A percentile compares a stretch with the other conserved stretches of the same genome.
Evolutionary conservation across 1,140 invertebrate species (phyloP).

Genomic region (Eriocheir sinensis): DNA sequence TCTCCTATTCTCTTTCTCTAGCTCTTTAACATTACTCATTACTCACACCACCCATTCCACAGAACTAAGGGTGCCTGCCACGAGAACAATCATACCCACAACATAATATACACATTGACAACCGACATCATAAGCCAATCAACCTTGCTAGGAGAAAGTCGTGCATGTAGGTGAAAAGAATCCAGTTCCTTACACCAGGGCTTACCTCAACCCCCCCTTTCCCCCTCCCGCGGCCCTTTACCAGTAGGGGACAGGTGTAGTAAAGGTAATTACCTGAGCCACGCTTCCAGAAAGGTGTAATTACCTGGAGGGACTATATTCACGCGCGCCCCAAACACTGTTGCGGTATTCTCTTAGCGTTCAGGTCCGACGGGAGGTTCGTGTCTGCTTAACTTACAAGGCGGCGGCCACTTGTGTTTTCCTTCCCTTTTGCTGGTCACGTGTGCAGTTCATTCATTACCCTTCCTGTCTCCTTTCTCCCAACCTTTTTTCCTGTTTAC

Average conservation of each 20-base stretch:
- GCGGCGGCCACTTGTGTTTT: background rate
- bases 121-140: background rate
- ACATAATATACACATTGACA: too few relatives aligned
- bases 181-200: too few relatives aligned
- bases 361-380: background rate
- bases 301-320: constrained; percentile 11
- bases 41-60: background rate
- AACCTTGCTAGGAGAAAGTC: background rate
- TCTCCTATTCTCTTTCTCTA: background rate
- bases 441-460: background rate
- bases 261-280: background rate
- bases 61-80: background rate
- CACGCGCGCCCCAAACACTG: background rate
- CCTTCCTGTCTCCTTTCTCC: background rate
- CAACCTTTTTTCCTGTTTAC: too few relatives aligned
- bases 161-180: too few relatives aligned
- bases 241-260: background rate
- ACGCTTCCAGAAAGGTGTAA: constrained; percentile 3
- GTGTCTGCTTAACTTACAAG: background rate
- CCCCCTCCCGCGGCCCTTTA: too few relatives aligned
- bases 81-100: background rate
- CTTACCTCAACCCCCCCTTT: background rate
- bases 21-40: too few relatives aligned
- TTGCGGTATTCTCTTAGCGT: background rate
- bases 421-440: background rate